These are phyloP conservation scores for Oxytorus armatus DNA, from an alignment of 2,888 invertebrate species.

Conservation along the genomic window DNA sequence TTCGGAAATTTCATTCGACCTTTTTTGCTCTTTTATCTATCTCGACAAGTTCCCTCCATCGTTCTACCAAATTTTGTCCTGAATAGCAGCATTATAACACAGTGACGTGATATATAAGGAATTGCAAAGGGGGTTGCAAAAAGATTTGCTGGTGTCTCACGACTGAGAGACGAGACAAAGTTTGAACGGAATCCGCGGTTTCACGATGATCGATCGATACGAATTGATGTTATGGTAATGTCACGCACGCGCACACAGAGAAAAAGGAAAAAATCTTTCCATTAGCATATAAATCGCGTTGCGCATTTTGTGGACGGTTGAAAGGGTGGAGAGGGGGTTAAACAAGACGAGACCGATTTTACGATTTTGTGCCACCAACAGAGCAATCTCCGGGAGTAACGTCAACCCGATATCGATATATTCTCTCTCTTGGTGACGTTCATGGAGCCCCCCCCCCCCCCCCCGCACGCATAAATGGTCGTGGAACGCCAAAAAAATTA, in stretches of 20 bases:
- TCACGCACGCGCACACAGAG: slow-evolving; percentile 27
- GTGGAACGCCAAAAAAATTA: not conserved
- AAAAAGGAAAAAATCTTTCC: slow-evolving; percentile 61
- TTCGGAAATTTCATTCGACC: no score
- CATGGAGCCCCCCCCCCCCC: not conserved
- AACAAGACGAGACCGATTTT: slow-evolving; percentile 51
- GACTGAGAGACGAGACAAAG: slow-evolving; percentile 2
- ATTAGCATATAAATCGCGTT: slow-evolving; percentile 78
- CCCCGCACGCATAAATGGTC: slow-evolving; percentile 16
- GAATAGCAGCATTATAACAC: no score
- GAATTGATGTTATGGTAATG: slow-evolving; percentile 75
- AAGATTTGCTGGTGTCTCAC: no score
- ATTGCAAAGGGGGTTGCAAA: no score
- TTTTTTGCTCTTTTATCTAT: no score
- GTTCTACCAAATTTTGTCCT: no score
- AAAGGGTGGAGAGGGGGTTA: not conserved
- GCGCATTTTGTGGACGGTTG: slow-evolving; percentile 54
- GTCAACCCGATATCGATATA: slow-evolving; percentile 34
- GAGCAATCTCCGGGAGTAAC: slow-evolving; percentile 14
- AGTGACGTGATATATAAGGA: no score
- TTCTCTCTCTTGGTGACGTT: slow-evolving; percentile 27
- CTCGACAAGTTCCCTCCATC: no score
- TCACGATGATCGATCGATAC: slow-evolving; percentile 70
- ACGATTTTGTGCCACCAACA: slow-evolving; percentile 34
- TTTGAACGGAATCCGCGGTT: slow-evolving; percentile 39